These are phyloP conservation scores for Drosophila micromelanica DNA, from an alignment of 1,140 invertebrate species.

Conservation along the genomic window DNA sequence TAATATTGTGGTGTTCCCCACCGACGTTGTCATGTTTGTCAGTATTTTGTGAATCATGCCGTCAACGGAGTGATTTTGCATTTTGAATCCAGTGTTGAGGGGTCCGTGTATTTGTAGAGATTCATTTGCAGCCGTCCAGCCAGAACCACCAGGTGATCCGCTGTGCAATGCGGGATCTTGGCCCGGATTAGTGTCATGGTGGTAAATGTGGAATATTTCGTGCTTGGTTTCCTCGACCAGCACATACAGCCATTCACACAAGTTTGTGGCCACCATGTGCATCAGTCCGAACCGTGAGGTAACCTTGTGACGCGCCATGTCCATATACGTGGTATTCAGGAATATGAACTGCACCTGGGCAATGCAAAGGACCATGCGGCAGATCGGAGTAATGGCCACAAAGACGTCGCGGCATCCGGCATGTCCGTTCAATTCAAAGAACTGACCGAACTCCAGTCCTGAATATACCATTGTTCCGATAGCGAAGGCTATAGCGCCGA, in stretches of 20 bases:
- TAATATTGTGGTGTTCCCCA: slow-evolving; percentile 34
- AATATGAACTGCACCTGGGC: slow-evolving; percentile 97
- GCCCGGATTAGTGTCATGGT: slow-evolving; percentile 54
- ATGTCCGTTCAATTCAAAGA: slow-evolving; percentile 90
- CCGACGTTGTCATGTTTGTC: slow-evolving; percentile 48
- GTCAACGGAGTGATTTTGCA: neutral
- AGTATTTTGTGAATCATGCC: slow-evolving; percentile 21
- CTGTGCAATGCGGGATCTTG: slow-evolving; percentile 47
- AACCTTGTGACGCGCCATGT: slow-evolving; percentile 95
- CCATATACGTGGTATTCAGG: slow-evolving; percentile 85
- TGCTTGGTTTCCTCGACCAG: slow-evolving; percentile 92
- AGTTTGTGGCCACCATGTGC: slow-evolving; percentile 96
- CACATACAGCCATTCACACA: slow-evolving; percentile 96
- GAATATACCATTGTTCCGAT: slow-evolving; percentile 96
- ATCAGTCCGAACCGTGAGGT: slow-evolving; percentile 95
- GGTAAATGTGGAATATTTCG: slow-evolving; percentile 87
- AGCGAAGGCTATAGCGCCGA: slow-evolving; percentile 95
- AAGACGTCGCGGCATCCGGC: slow-evolving; percentile 90
- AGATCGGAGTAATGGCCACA: slow-evolving; percentile 90
- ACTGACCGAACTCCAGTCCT: slow-evolving; percentile 93
- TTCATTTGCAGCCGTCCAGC: slow-evolving; percentile 66
- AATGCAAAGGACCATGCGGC: slow-evolving; percentile 95
- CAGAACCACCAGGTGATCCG: slow-evolving; percentile 20
- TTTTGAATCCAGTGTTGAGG: slow-evolving; percentile 1
- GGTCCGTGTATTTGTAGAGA: slow-evolving; percentile 46